Evolutionary conservation across 2,888 invertebrate genomes (phyloP).

Genomic region (Ephialtes manifestator): DNA sequence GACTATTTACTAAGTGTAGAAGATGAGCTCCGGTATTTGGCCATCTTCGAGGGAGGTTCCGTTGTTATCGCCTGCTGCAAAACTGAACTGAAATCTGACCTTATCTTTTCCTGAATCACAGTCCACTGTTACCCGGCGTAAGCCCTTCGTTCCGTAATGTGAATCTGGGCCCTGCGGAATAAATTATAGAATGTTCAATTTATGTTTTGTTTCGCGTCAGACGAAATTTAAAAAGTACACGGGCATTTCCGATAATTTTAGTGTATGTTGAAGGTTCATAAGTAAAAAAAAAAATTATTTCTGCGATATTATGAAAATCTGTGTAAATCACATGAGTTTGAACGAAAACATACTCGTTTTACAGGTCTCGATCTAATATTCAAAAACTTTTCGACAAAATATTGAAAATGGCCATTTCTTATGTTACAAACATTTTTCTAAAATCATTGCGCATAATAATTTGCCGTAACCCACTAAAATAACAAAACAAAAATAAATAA

Average conservation of each 20-base stretch:
- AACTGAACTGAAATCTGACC: conserved; percentile 93
- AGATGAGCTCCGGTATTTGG: conserved; percentile 95
- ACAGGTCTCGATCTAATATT: no score
- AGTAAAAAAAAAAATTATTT: no score
- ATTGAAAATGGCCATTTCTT: not conserved
- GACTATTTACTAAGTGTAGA: conserved; percentile 88
- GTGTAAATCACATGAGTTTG: no score
- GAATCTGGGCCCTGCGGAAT: conserved; percentile 93
- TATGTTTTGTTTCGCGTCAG: not conserved
- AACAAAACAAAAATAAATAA: not conserved
- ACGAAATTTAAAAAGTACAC: not conserved
- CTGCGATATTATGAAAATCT: no score
- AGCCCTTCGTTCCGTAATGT: conserved; percentile 94
- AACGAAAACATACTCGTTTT: no score
- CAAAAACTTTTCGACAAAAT: not conserved
- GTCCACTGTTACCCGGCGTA: conserved; percentile 91
- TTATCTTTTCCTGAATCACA: conserved; percentile 92
- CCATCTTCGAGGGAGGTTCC: conserved; percentile 95
- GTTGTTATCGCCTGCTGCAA: conserved; percentile 95
- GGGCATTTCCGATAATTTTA: no score
- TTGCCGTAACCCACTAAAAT: no score
- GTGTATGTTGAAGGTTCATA: no score
- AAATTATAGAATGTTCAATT: not conserved
- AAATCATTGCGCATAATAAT: no score
- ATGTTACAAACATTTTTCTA: no score